Evolutionary conservation across 2,888 invertebrate species (phyloP).

Genomic region (Andricus curvator): DNA sequence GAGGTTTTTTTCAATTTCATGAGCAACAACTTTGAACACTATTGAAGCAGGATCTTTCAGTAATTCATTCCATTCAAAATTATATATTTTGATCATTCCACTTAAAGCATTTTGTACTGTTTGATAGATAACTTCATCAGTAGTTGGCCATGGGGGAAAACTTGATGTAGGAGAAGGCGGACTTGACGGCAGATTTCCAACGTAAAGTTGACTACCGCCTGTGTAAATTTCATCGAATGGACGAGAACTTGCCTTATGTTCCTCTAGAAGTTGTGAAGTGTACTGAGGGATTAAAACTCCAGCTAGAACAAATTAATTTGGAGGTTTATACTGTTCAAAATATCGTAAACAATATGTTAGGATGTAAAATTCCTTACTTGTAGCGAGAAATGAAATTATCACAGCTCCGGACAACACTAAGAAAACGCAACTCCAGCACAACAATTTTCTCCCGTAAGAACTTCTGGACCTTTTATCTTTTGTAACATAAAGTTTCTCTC

Average conservation of each 20-base stretch:
- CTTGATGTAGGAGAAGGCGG: slow-evolving; percentile 73
- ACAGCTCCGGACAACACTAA: slow-evolving; percentile 84
- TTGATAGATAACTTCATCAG: slow-evolving; percentile 69
- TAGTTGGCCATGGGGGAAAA: slow-evolving; percentile 72
- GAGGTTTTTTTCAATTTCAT: slow-evolving; percentile 82
- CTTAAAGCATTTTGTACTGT: slow-evolving; percentile 86
- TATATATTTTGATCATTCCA: slow-evolving; percentile 84
- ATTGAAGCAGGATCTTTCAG: slow-evolving; percentile 82
- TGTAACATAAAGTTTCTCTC: slow-evolving; percentile 90
- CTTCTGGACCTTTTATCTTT: slow-evolving; percentile 88
- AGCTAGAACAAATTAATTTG: slow-evolving; percentile 79
- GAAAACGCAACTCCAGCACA: slow-evolving; percentile 86
- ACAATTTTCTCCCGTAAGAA: slow-evolving; percentile 82
- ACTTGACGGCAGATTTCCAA: slow-evolving; percentile 74
- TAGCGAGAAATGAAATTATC: slow-evolving; percentile 86
- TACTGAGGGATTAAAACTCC: slow-evolving; percentile 85
- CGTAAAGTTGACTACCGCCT: slow-evolving; percentile 75
- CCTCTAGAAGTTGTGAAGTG: slow-evolving; percentile 78
- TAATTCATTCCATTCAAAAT: slow-evolving; percentile 82
- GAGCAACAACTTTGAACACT: slow-evolving; percentile 82
- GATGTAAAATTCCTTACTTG: slow-evolving; percentile 80
- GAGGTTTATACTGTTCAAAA: background rate
- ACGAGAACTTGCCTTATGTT: slow-evolving; percentile 77
- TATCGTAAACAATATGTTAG: background rate
- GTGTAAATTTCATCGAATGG: slow-evolving; percentile 82